A percentile compares a stretch with the other conserved stretches of the same genome.
Conservation (phyloP, 1,140 invertebrate species). For the Mesaphorura yosii region DNA sequence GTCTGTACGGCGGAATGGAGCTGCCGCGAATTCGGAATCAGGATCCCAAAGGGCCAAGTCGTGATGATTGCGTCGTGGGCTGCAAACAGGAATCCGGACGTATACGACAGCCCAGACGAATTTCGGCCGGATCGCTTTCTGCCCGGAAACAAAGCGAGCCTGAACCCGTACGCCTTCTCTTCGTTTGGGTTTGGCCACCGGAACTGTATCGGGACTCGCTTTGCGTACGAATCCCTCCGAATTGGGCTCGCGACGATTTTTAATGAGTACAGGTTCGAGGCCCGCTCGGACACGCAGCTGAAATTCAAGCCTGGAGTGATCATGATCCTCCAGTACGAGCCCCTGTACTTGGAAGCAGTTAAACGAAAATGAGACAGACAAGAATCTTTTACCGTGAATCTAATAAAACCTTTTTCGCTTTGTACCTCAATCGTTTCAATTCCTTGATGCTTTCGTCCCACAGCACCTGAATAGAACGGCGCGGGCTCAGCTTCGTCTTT, state of each 20-base stretch:
- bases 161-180: conserved; percentile 13
- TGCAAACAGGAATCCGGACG: conserved; percentile 42
- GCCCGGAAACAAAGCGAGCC: conserved; percentile 35
- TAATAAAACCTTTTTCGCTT: too few relatives aligned
- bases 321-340: conserved; percentile 16
- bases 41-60: conserved; percentile 35
- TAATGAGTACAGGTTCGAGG: conserved; percentile 7
- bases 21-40: conserved; percentile 30
- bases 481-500: too few relatives aligned
- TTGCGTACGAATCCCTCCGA: conserved; percentile 14
- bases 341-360: conserved; percentile 16
- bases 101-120: conserved; percentile 41
- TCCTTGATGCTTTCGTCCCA: too few relatives aligned
- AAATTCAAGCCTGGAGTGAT: conserved; percentile 15
- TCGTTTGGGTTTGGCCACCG: conserved; percentile 12
- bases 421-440: too few relatives aligned
- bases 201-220: conserved; percentile 20
- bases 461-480: too few relatives aligned
- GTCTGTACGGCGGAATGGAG: conserved; percentile 35
- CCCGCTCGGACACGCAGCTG: conserved; percentile 10
- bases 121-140: conserved; percentile 48
- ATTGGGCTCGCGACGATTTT: conserved; percentile 6
- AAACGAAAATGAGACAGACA: conserved; percentile 11
- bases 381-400: too few relatives aligned
- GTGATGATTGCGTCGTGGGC: conserved; percentile 40